Conservation (phyloP, 2,113 vertebrate species). For the mouse (Mus musculus) region GRCm39 chrX:98185001-98185500, state of each 20-base stretch:
- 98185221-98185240: constrained; percentile 7
- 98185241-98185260: background rate
- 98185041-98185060: constrained; percentile 78
- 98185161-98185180: background rate
- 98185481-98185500: background rate
- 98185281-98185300: background rate
- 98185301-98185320: background rate
- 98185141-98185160: constrained; percentile 29
- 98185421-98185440: background rate
- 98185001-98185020: constrained; percentile 80
- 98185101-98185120: constrained; percentile 77
- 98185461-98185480: background rate
- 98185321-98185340: background rate
- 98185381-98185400: background rate
- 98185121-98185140: constrained; percentile 68
- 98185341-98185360: background rate
- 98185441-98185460: background rate
- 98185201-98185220: constrained; percentile 44
- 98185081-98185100: constrained; percentile 75
- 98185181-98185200: constrained; percentile 40
- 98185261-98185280: background rate
- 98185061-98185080: constrained; percentile 82
- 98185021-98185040: constrained; percentile 76
- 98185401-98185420: background rate
- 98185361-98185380: background rate